Percentiles rank a stretch among this genome's conserved stretches.
Conservation (phyloP, 30 jellyfish, hydroid and myxozoan genomes). For the Catostylus mosaicus region DNA sequence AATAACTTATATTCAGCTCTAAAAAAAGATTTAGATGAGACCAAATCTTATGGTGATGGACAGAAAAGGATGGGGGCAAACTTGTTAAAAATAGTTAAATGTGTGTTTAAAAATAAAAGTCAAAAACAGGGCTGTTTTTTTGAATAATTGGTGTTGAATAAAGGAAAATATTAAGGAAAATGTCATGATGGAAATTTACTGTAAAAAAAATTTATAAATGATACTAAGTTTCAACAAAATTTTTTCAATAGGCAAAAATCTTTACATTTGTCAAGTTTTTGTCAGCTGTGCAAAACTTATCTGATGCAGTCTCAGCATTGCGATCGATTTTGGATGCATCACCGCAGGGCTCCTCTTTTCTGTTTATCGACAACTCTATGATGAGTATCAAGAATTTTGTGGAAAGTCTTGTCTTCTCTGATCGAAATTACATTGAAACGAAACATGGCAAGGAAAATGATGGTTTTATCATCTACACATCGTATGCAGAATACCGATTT, state of each 20-base stretch:
- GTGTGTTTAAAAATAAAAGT: too few relatives aligned
- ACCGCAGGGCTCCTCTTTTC: constrained; percentile 89
- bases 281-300: constrained; percentile 88
- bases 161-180: too few relatives aligned
- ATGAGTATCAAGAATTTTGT: constrained; percentile 85
- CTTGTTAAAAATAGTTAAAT: too few relatives aligned
- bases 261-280: constrained; percentile 90
- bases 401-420: constrained; percentile 88
- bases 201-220: neutral
- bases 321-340: constrained; percentile 84
- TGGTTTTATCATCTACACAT: constrained; percentile 65
- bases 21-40: too few relatives aligned
- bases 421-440: constrained; percentile 63
- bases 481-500: constrained; percentile 91
- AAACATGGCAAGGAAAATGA: constrained; percentile 77
- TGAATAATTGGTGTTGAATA: too few relatives aligned
- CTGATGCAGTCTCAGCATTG: constrained; percentile 64
- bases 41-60: too few relatives aligned
- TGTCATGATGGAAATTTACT: too few relatives aligned
- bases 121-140: too few relatives aligned
- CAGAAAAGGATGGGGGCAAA: too few relatives aligned
- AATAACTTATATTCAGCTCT: too few relatives aligned
- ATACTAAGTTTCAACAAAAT: neutral
- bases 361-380: constrained; percentile 86
- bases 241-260: constrained; percentile 59